Conservation (phyloP, 2,113 vertebrate species). For the Corydoras maculifer region DNA sequence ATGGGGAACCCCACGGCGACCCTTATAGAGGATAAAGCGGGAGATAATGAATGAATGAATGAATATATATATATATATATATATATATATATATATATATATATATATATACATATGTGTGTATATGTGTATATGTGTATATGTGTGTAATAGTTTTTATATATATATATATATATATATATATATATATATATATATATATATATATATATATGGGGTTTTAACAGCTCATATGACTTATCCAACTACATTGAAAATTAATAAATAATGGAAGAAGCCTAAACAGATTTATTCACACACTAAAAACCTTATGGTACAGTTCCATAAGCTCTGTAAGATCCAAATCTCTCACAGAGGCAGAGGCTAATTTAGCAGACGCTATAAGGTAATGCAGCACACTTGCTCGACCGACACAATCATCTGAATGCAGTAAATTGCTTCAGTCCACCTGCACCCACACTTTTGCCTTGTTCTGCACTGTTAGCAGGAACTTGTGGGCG, state of each 20-base stretch:
- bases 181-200: too few species aligned
- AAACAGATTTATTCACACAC: slow-evolving; percentile 1
- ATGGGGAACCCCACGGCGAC: too few species aligned
- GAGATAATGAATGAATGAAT: too few species aligned
- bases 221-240: too few species aligned
- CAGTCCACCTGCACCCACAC: not conserved
- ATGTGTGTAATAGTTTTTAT: too few species aligned
- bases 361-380: not conserved
- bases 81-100: too few species aligned
- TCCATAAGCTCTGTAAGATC: not conserved
- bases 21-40: too few species aligned
- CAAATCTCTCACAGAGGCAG: not conserved
- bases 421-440: slow-evolving; percentile 17
- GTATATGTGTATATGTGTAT: too few species aligned
- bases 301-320: not conserved
- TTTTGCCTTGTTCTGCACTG: slow-evolving; percentile 1
- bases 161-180: too few species aligned
- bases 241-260: slow-evolving; percentile 3
- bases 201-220: too few species aligned
- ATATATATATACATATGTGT: too few species aligned
- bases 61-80: too few species aligned
- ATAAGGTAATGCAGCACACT: not conserved
- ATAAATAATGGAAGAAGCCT: not conserved
- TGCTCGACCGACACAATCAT: not conserved
- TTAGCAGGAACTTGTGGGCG: not conserved